Evolutionary conservation across 2,113 vertebrate genomes (phyloP), one percentile per base, ranked within the genome.

Genomic region (Odocoileus hemionus): DNA sequence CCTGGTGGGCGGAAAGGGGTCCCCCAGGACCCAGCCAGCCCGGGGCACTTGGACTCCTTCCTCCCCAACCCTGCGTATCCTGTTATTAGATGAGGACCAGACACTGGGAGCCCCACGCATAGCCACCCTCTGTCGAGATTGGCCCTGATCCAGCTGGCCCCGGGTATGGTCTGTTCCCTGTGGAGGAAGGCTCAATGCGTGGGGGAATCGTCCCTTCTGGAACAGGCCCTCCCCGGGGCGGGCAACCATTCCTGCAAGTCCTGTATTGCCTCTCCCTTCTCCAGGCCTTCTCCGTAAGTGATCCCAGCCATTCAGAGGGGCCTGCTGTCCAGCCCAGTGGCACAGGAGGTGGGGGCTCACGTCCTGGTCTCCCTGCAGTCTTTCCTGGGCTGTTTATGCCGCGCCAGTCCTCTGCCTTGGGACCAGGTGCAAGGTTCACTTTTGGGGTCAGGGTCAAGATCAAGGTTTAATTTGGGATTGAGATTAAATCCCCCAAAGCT

Each of bases 21-120:
- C 50, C 91, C 33, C 33, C n/a, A 74, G 74, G 61, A n/a, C 23
- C 21, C 21, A 70, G 64, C 67, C 64, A 86, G 60, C 78, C 57
- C 19, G 33, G 70, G 52, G 52, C 8, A n/a, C 36, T 30, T 0
- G 0, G 33, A 28, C 52, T 0, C 0, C 36, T 57, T 39, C n/a
- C n/a, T 58, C 26, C 26, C 3, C 1, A 21, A 9, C 25, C 33
- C 9, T 58, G n/a, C 7, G 11, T 64, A 16, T 93, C 33, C 54
- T 67, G 67, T 50, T 36, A 7, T 10, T 43, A 47, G 52, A 58
- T 4, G 19, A 87, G 86, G 33, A 43, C 33, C 43, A 54, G 93
- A 80, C 36, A 1, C 0, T 2, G 25, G 88, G 45, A 17, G 1
- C 3, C 26, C 43, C 28, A 3, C 0, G 19, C 17, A 89, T 6